phyloP scores from a whole-genome alignment of 1,140 invertebrate genomes.

The Drosophila chauvacae region DNA sequence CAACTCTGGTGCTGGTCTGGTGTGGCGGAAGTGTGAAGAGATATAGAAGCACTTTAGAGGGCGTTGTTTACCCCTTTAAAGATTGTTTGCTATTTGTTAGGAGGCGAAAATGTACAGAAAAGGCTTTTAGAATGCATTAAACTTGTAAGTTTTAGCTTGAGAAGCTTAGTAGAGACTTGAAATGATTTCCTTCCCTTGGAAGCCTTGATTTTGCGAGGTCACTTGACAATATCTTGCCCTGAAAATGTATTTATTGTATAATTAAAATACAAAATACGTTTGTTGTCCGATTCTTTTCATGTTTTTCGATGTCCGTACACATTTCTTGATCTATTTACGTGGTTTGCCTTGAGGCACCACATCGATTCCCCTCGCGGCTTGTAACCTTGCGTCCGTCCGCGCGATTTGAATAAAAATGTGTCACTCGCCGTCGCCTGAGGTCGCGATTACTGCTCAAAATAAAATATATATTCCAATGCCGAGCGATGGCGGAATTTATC shows the following conservation, averaged over 20 bases:
- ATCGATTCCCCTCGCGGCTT: neutral
- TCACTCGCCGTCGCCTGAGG: conserved; percentile 36
- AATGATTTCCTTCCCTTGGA: neutral
- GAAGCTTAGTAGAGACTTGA: neutral
- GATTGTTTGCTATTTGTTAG: conserved; percentile 5
- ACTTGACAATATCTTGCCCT: neutral
- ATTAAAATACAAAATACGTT: conserved; percentile 7
- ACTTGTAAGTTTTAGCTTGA: neutral
- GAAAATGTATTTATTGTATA: neutral
- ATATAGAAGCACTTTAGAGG: conserved; percentile 37
- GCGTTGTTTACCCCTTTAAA: conserved; percentile 19
- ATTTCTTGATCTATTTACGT: conserved; percentile 59
- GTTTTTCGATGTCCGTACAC: neutral
- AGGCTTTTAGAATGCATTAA: neutral
- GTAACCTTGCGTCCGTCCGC: conserved; percentile 48
- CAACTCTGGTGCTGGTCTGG: neutral
- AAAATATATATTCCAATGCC: conserved; percentile 62
- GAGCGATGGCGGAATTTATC: conserved; percentile 14
- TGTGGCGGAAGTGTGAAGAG: conserved; percentile 27
- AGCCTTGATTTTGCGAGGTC: conserved; percentile 6
- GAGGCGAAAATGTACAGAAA: neutral
- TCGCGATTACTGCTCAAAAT: conserved; percentile 41
- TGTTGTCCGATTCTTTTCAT: conserved; percentile 13
- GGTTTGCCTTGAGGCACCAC: conserved; percentile 56
- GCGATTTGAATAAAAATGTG: conserved; percentile 72